A percentile compares a stretch with the other conserved stretches of the same genome.
Evolutionary conservation across 1,140 invertebrate genomes (phyloP).

Genomic region (Ephestia elutella): DNA sequence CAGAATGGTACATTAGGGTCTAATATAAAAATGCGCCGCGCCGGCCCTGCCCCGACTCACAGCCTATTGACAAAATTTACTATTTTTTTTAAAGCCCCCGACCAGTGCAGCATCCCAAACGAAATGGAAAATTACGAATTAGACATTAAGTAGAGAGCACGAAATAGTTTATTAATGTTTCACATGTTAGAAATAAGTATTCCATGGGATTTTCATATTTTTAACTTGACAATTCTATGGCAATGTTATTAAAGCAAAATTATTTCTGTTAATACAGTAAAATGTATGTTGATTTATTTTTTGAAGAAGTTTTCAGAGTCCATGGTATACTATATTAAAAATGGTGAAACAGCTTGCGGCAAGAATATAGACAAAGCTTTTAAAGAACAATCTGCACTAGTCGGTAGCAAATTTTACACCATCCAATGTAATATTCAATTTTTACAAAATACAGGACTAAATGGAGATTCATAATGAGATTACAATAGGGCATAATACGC

Average conservation of each 20-base stretch:
- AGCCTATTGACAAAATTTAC: constrained; percentile 48
- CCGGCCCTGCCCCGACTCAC: constrained; percentile 32
- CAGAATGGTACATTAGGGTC: constrained; percentile 32
- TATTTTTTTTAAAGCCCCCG: constrained; percentile 62
- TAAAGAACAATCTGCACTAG: constrained; percentile 28
- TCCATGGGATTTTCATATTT: too few species aligned
- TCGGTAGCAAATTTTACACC: constrained; percentile 49
- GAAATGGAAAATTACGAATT: constrained; percentile 2
- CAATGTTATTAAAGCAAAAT: too few species aligned
- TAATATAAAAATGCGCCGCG: constrained; percentile 42
- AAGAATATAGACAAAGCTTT: constrained; percentile 19
- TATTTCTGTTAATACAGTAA: too few species aligned
- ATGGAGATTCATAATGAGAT: constrained; percentile 70
- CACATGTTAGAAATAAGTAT: neutral
- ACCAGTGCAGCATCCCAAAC: constrained; percentile 18
- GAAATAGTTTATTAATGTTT: neutral
- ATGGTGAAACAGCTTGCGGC: constrained; percentile 8
- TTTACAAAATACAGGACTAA: constrained; percentile 48
- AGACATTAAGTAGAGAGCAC: constrained; percentile 15
- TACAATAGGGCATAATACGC: constrained; percentile 58
- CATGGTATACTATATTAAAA: neutral
- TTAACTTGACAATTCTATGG: too few species aligned
- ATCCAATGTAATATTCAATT: constrained; percentile 66
- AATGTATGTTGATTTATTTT: too few species aligned
- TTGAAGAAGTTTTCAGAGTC: too few species aligned